Percentiles rank a stretch among this genome's conserved stretches.
Conservation (phyloP, 35 echinoderm and acorn worm genomes). For the Apostichopus californicus region DNA sequence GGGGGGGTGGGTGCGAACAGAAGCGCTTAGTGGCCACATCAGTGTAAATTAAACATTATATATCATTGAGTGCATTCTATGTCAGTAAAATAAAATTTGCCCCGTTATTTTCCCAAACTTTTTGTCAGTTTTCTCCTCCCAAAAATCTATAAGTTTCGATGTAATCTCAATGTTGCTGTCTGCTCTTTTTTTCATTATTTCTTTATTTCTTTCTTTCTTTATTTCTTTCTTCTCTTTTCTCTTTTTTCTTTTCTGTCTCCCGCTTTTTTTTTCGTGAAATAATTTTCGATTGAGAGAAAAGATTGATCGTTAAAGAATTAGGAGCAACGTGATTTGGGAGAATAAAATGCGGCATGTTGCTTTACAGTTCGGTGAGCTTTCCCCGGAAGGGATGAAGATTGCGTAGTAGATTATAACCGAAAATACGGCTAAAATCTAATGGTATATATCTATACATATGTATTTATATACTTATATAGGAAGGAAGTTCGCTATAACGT, state of each 20-base stretch:
- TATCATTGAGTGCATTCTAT: background rate
- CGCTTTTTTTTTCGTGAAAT: background rate
- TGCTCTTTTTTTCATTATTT: too few species aligned
- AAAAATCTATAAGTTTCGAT: background rate
- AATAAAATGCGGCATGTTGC: background rate
- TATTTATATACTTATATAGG: too few species aligned
- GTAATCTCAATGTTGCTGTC: background rate
- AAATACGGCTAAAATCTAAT: background rate
- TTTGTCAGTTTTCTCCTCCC: background rate
- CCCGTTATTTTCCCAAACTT: background rate
- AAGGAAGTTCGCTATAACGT: too few species aligned
- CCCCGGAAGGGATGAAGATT: constrained; percentile 12
- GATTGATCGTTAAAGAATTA: constrained; percentile 33
- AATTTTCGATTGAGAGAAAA: background rate
- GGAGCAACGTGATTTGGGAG: constrained; percentile 23
- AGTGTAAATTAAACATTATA: background rate
- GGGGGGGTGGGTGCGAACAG: background rate
- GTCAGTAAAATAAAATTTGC: background rate
- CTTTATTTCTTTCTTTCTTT: too few species aligned
- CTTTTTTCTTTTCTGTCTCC: too few species aligned
- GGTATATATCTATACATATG: background rate
- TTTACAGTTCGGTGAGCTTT: constrained; percentile 22
- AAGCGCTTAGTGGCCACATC: background rate
- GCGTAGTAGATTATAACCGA: background rate
- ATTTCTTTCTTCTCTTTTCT: too few species aligned